Conservation (phyloP, 2,113 vertebrate genomes). For the Macrotis lagotis region DNA sequence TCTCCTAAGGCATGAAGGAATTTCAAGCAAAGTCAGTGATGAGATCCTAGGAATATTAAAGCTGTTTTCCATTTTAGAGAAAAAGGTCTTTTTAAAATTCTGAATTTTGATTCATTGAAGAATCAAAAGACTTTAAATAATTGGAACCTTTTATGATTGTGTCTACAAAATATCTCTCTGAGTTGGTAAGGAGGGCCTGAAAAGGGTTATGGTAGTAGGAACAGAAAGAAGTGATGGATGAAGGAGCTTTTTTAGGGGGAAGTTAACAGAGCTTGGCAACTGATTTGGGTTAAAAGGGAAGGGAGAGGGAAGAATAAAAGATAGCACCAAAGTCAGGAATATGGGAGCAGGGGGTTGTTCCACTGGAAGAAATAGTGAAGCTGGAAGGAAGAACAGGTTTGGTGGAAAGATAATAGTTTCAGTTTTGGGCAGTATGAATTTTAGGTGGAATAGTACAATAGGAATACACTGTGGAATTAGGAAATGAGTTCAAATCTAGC, state of each 20-base stretch:
- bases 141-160: neutral
- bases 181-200: neutral
- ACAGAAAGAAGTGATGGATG: neutral
- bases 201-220: neutral
- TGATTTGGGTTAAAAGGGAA: neutral
- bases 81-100: too few species aligned
- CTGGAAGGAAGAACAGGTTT: neutral
- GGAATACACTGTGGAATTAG: neutral
- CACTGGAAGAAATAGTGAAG: neutral
- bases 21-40: neutral
- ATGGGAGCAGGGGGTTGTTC: neutral
- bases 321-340: neutral
- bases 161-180: neutral
- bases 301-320: neutral
- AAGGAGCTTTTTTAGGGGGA: neutral
- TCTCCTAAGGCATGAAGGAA: too few species aligned
- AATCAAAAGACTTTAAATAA: neutral
- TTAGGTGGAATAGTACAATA: neutral
- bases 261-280: neutral
- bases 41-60: neutral
- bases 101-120: neutral
- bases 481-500: neutral
- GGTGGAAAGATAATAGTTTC: neutral
- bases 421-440: neutral
- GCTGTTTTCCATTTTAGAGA: neutral